Evolutionary conservation across 1,140 invertebrate species (phyloP), one percentile per base, ranked within the genome.

Genomic region (Zaprionus africanus): DNA sequence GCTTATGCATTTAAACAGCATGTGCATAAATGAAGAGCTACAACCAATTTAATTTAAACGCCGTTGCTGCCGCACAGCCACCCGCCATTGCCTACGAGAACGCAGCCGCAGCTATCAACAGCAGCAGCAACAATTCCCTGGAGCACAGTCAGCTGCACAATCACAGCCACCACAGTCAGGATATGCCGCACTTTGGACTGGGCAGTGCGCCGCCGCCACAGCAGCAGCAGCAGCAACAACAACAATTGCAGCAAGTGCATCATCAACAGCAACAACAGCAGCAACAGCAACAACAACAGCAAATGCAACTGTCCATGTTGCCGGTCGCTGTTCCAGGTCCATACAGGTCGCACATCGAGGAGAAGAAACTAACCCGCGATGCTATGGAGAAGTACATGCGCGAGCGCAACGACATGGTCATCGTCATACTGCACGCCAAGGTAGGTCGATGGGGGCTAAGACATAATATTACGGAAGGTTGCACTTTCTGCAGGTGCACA

Each of bases 401-500:
- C 31, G 98, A 99, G 82, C 95, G 98, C 80, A 97, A 97, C 77
- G 98, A 99, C 92, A 98, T 99, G 96, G 96, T 98, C 4, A 96
- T 99, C 22, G 98, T 99, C 5, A 99, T 99, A 68, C 94, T 99
- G 57, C 99, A 99, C 94, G 99, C 99, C 6, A 99, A 99, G 95
- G 92, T 93, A 69, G 59, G 87, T 72, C 41, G n/a, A 59, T 1
- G 17, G 13, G 13, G 17, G 38, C 49, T 41, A 46, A 9, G 38
- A 24, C 34, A 15, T 13, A 57, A 15, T 13, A 57, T 19, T 43
- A 13, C 41, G 19, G 43, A 43, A 67, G 64, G 53, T 58, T 46
- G 41, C 34, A 56, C 19, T 51, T 9, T 46, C 41, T 17, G 41
- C 41, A 46, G 6, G 41, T 46, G n/a, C 41, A 17, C n/a, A 17